Percentiles rank a stretch among this genome's conserved stretches.
phyloP scores from a whole-genome alignment of 2,888 invertebrate species.

The Sylvicola fuscatus region DNA sequence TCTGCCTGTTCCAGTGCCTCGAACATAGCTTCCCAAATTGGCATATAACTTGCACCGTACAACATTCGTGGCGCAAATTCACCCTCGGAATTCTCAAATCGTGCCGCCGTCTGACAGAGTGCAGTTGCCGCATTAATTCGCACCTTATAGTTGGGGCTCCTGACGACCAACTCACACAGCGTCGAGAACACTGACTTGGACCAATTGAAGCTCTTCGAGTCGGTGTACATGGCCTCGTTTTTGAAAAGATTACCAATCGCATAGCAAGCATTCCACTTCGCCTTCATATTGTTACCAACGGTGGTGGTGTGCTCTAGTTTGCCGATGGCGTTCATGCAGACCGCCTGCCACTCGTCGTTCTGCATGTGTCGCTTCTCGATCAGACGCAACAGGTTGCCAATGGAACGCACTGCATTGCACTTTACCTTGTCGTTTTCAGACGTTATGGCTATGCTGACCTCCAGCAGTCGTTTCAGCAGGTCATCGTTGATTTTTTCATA shows the following conservation, averaged over 20 bases:
- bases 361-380: conserved; percentile 30
- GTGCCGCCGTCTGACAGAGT: conserved; percentile 35
- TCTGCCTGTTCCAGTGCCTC: conserved; percentile 57
- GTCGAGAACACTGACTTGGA: conserved; percentile 42
- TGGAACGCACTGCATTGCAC: conserved; percentile 50
- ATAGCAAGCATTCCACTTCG: conserved; percentile 84
- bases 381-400: conserved; percentile 59
- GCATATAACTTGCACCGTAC: conserved; percentile 39
- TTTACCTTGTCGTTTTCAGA: conserved; percentile 59
- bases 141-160: conserved; percentile 73
- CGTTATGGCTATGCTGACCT: conserved; percentile 41
- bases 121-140: conserved; percentile 71
- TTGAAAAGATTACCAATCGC: conserved; percentile 63
- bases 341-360: conserved; percentile 27
- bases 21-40: conserved; percentile 50
- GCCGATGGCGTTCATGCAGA: conserved; percentile 37
- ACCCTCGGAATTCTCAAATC: too few relatives aligned
- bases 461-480: conserved; percentile 45
- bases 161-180: conserved; percentile 42
- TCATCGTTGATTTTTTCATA: conserved; percentile 20
- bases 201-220: conserved; percentile 26
- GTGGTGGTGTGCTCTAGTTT: conserved; percentile 48
- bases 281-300: conserved; percentile 55
- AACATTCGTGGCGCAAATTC: conserved; percentile 29
- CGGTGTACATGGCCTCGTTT: conserved; percentile 30